Evolutionary conservation across 2,113 vertebrate species (phyloP), one percentile per base, ranked within the genome.

Genomic region (Murina feae): DNA sequence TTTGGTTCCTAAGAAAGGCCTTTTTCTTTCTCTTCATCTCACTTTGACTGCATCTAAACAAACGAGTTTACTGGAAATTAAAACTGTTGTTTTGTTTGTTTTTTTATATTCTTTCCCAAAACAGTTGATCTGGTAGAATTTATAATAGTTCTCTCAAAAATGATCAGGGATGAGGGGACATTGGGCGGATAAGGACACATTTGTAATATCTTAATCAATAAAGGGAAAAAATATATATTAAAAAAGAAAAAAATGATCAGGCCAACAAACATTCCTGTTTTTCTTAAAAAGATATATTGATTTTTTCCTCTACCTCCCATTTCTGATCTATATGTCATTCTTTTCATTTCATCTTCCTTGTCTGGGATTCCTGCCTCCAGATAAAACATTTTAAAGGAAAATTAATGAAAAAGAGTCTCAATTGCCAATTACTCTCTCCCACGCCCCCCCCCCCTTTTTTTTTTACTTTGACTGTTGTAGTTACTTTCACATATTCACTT

Each of bases 331-430:
- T 74, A 32, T 55, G 79, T 49, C 28, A 47, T 79, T 18, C 25
- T 79, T 66, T 89, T 30, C 69, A 51, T 82, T 55, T 80, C 32
- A n/a, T 91, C 74, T 55, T 47, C 30, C n/a, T 88, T 85, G 47
- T 60, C 74, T 81, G 23, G 39, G 86, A 93, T n/a, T 79, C 37
- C 13, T 75, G 35, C 9, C 20, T 83, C 81, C 65, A 82, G 16
- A 53, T 53, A 51, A 89, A 79, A 82, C n/a, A 66, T 93, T 92
- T 92, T 92, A 78, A 86, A 76, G 76, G 78, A 74, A 90, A 94
- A 89, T 51, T 49, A 28, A 69, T 85, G 81, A 37, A 68, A 69
- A 71, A 76, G n/a, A 79, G 6, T 37, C 21, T 86, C 37, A 55
- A 37, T 18, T 89, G 42, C 28, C 30, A 28, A 2, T n/a, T 18